Conservation (phyloP, 2,797 vertebrate species). For the Bucorvus abyssinicus region DNA sequence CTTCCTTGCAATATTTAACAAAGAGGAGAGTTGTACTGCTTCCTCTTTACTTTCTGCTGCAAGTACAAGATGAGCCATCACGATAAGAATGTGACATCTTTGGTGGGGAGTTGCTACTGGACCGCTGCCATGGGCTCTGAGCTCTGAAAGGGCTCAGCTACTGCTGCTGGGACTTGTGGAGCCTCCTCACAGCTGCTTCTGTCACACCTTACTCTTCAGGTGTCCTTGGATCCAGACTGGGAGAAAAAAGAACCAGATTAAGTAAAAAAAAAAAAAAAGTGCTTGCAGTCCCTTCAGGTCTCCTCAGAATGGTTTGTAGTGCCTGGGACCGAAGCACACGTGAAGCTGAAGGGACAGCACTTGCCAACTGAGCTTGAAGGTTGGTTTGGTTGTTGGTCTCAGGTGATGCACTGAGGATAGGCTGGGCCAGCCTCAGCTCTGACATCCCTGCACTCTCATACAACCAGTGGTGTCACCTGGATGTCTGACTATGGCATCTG, state of each 20-base stretch:
- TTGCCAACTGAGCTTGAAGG: not conserved
- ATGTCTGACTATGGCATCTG: not conserved
- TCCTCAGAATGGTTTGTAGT: not conserved
- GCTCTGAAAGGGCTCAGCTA: not conserved
- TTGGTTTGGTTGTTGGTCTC: not conserved
- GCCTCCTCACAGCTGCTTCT: not conserved
- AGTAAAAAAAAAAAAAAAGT: not conserved
- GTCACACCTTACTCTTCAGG: not conserved
- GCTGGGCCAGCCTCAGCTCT: not conserved
- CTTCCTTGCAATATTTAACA: accelerated
- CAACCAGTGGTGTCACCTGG: accelerated
- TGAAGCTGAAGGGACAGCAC: not conserved
- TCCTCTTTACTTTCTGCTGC: not conserved
- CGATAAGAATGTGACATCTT: not conserved
- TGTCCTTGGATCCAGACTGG: not conserved
- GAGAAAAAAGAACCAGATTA: not conserved
- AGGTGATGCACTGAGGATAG: not conserved
- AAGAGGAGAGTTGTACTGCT: not conserved
- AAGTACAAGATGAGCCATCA: accelerated
- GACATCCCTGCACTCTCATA: not conserved
- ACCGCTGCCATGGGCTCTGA: not conserved
- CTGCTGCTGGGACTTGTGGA: not conserved
- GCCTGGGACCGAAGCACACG: not conserved
- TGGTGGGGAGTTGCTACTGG: not conserved
- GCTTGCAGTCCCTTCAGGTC: not conserved